Percentiles rank a stretch among this genome's conserved stretches.
Conservation (phyloP, 2,113 vertebrate genomes). For the Cercocebus atys region DNA sequence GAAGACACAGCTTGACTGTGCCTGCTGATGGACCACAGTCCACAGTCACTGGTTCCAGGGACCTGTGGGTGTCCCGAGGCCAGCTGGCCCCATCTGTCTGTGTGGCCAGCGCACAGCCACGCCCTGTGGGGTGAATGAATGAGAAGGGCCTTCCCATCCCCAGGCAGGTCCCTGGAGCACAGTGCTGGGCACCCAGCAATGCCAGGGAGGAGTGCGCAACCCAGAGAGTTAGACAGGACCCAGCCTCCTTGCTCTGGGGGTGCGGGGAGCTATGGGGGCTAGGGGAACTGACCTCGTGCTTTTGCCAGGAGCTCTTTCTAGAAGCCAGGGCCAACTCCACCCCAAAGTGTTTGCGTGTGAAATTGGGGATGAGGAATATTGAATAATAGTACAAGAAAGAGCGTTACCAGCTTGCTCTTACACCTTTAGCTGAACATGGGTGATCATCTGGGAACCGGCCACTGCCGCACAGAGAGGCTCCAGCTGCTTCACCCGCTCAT, state of each 20-base stretch:
- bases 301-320: not conserved
- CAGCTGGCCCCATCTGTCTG: not conserved
- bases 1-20: not conserved
- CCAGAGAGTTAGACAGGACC: not conserved
- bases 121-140: not conserved
- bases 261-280: accelerated
- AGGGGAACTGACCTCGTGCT: accelerated
- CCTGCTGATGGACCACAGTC: not conserved
- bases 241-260: not conserved
- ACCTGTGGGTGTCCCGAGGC: not conserved
- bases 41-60: not conserved
- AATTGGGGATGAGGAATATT: not conserved
- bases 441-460: no score
- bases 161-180: not conserved
- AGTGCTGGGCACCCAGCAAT: not conserved
- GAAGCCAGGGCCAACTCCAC: not conserved
- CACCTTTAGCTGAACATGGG: not conserved
- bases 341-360: not conserved
- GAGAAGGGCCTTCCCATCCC: no score
- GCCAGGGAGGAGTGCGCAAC: not conserved
- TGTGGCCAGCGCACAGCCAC: not conserved
- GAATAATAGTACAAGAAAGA: not conserved
- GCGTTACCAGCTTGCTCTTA: not conserved
- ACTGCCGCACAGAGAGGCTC: not conserved
- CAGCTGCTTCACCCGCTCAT: not conserved